Evolutionary conservation across 2,888 invertebrate genomes (phyloP).

Genomic region (Adineta ricciae): DNA sequence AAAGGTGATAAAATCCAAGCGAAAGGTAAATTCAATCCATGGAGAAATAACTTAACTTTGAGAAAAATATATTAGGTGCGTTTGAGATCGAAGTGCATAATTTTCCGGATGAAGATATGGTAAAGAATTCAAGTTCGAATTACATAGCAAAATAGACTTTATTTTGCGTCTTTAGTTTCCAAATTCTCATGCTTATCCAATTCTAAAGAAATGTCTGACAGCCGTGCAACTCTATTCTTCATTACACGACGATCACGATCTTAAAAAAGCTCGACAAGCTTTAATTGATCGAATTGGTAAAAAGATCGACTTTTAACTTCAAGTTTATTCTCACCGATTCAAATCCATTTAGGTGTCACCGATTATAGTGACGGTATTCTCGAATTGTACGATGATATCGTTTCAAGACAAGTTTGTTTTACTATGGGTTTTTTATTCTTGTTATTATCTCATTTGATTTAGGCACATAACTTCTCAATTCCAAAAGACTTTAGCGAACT

Average conservation of each 20-base stretch:
- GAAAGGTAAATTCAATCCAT: background rate
- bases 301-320: too few species aligned
- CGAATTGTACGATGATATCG: background rate
- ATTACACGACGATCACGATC: background rate
- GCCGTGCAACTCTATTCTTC: background rate
- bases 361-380: background rate
- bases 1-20: background rate
- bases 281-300: background rate
- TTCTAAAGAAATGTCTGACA: background rate
- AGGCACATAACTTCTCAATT: background rate
- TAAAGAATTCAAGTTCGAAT: background rate
- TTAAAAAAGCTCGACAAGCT: background rate
- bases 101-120: background rate
- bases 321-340: background rate
- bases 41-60: too few species aligned
- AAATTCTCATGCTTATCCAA: background rate
- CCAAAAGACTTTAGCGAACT: background rate
- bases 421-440: background rate
- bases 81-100: conserved; percentile 10
- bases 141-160: background rate
- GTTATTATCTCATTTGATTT: background rate
- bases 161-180: background rate
- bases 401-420: background rate
- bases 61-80: background rate
- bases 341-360: background rate